Conservation (phyloP, 2,797 vertebrate genomes). For the Diceros bicornis region DNA sequence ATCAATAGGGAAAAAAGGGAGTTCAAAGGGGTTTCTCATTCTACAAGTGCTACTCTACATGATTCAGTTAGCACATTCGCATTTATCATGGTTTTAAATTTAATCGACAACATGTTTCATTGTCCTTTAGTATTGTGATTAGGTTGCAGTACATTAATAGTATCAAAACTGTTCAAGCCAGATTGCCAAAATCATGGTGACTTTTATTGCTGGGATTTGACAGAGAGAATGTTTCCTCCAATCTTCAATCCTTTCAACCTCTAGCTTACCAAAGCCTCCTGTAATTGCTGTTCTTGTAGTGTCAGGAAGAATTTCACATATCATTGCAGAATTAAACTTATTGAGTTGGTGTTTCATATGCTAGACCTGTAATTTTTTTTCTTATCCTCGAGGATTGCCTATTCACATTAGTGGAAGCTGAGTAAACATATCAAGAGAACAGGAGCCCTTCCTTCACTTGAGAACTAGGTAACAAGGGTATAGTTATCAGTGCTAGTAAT, state of each 20-base stretch:
- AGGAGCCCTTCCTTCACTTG: conserved; percentile 34
- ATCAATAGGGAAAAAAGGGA: not conserved
- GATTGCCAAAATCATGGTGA: conserved; percentile 27
- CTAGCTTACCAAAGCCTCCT: not conserved
- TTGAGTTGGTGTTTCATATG: conserved; percentile 64
- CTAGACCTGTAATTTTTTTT: not conserved
- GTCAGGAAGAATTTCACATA: conserved; percentile 60
- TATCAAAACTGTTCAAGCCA: conserved; percentile 22
- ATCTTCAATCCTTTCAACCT: not conserved
- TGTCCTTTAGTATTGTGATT: conserved; percentile 1
- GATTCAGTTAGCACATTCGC: not conserved
- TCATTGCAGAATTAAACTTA: conserved; percentile 65
- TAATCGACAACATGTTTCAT: not conserved
- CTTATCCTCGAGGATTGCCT: conserved; percentile 21
- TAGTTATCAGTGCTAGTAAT: conserved; percentile 50
- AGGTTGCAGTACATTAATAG: not conserved
- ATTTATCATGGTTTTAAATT: conserved; percentile 23
- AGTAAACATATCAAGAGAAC: conserved; percentile 58
- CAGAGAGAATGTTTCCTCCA: conserved; percentile 3
- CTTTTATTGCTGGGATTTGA: conserved; percentile 35
- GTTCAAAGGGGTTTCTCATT: not conserved
- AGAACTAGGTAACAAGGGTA: conserved; percentile 47
- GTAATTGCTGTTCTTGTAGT: conserved; percentile 35
- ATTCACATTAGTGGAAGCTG: conserved; percentile 57
- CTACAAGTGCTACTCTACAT: not conserved